phyloP scores from a whole-genome alignment of 1,140 invertebrate species.

The Pogonus chalceus region DNA sequence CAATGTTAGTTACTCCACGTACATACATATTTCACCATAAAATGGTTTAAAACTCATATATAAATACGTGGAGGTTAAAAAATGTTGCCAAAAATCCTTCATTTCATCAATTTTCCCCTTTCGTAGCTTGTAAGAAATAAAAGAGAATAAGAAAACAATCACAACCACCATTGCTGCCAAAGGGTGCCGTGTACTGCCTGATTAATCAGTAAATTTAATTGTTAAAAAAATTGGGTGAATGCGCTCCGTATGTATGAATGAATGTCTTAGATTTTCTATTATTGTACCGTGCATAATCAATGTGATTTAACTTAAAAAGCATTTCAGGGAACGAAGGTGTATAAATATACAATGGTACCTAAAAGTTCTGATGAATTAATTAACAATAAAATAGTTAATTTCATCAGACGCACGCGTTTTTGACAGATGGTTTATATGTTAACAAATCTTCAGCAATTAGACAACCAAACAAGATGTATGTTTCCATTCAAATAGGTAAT shows the following conservation, averaged over 20 bases:
- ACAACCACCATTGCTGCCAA: neutral
- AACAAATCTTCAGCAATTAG: conserved; percentile 7
- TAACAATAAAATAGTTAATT: no score
- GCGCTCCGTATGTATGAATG: neutral
- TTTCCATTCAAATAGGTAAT: conserved; percentile 7
- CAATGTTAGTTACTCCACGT: no score
- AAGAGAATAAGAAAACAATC: neutral
- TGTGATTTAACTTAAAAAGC: conserved; percentile 10
- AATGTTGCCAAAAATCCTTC: no score
- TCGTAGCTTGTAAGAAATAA: neutral
- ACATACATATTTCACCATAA: no score
- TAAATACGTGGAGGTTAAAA: no score
- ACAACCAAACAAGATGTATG: conserved; percentile 2
- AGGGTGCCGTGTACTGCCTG: neutral
- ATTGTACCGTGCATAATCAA: conserved; percentile 4
- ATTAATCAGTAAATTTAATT: conserved; percentile 7
- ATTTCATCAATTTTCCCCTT: no score
- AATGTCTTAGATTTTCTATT: conserved; percentile 7
- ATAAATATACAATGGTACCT: conserved; percentile 5
- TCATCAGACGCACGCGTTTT: no score
- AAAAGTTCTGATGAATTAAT: no score
- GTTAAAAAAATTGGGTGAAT: neutral
- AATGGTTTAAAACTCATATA: no score
- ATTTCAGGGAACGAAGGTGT: conserved; percentile 10
- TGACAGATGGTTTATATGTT: conserved; percentile 5